phyloP scores from a whole-genome alignment of 2,797 vertebrate species.

The Knipowitschia caucasica region DNA sequence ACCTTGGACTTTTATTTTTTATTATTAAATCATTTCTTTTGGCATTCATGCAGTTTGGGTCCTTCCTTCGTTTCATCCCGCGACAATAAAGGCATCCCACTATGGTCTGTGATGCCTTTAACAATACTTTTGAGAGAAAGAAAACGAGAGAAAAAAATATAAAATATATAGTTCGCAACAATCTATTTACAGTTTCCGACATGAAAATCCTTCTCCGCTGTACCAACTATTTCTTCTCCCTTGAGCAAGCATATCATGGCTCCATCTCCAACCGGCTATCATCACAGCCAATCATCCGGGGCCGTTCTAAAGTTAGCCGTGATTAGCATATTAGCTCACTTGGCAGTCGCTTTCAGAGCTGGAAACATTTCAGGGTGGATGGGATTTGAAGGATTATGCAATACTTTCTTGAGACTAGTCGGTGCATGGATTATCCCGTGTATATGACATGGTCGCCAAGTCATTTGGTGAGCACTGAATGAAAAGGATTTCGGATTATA shows the following conservation, averaged over 20 bases:
- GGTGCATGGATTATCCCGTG: slow-evolving; percentile 52
- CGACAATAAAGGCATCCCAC: too few relatives aligned
- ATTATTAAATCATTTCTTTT: too few relatives aligned
- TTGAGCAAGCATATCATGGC: slow-evolving; percentile 8
- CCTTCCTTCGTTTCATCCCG: too few relatives aligned
- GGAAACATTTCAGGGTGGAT: slow-evolving; percentile 25
- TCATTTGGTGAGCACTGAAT: slow-evolving; percentile 44
- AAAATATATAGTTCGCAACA: too few relatives aligned
- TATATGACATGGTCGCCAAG: slow-evolving; percentile 53
- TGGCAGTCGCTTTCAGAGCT: slow-evolving; percentile 26
- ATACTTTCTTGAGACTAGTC: slow-evolving; percentile 48
- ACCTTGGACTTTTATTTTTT: too few relatives aligned
- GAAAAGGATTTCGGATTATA: slow-evolving; percentile 55
- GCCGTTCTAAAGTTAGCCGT: slow-evolving; percentile 27
- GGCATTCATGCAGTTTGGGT: too few relatives aligned
- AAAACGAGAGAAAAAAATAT: too few relatives aligned
- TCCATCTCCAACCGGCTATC: slow-evolving; percentile 31
- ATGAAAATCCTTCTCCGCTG: background rate
- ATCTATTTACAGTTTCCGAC: background rate
- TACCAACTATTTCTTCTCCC: background rate
- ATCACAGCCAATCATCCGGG: slow-evolving; percentile 37
- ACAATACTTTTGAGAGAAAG: too few relatives aligned
- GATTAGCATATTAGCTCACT: slow-evolving; percentile 55
- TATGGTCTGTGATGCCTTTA: too few relatives aligned
- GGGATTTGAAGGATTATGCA: slow-evolving; percentile 51